These are phyloP conservation scores for Zeus faber DNA, from an alignment of 2,113 vertebrate genomes.

Conservation along the genomic window DNA sequence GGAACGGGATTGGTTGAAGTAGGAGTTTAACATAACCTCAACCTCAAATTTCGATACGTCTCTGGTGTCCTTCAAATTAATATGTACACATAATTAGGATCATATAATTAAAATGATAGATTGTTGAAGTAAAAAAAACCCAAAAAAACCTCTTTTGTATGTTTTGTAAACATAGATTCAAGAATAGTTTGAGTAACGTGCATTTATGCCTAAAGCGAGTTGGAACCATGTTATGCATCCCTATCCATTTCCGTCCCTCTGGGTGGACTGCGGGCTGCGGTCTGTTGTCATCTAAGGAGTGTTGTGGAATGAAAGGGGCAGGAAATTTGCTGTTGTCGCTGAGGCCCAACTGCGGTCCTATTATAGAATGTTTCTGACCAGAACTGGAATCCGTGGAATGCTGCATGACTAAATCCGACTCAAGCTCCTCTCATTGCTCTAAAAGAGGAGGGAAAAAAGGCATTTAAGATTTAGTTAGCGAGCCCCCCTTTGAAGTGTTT, in stretches of 20 bases:
- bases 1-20: too few relatives aligned
- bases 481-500: too few relatives aligned
- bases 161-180: too few relatives aligned
- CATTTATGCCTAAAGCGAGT: too few relatives aligned
- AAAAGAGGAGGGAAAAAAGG: background rate
- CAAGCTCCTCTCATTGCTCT: slow-evolving; percentile 13
- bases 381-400: slow-evolving; percentile 57
- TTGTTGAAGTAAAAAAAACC: too few relatives aligned
- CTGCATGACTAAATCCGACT: slow-evolving; percentile 34
- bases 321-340: slow-evolving; percentile 32
- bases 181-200: too few relatives aligned
- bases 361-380: slow-evolving; percentile 46
- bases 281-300: slow-evolving; percentile 35
- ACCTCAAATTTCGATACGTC: too few relatives aligned
- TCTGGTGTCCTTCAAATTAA: too few relatives aligned
- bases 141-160: too few relatives aligned
- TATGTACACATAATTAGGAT: too few relatives aligned
- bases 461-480: background rate
- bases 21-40: too few relatives aligned
- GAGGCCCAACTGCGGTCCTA: slow-evolving; percentile 44
- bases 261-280: slow-evolving; percentile 35
- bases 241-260: slow-evolving; percentile 29
- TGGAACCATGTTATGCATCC: slow-evolving; percentile 17
- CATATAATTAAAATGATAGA: too few relatives aligned
- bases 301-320: slow-evolving; percentile 41